Evolutionary conservation across 2,797 vertebrate species (phyloP).

Genomic region (Aythya fuligula): DNA sequence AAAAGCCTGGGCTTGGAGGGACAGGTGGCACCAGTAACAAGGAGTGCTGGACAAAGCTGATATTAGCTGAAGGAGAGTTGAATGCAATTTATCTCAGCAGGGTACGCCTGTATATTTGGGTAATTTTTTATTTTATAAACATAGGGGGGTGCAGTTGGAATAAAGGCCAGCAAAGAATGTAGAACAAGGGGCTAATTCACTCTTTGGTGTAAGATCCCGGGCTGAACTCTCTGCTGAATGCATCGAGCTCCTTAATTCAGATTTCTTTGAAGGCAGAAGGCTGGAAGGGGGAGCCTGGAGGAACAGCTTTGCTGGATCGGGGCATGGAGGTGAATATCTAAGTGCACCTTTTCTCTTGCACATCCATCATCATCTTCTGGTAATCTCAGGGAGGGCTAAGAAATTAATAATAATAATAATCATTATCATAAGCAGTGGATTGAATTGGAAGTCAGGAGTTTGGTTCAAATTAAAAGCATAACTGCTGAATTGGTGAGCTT

Average conservation of each 20-base stretch:
- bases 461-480: background rate
- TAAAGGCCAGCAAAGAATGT: background rate
- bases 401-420: background rate
- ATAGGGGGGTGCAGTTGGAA: background rate
- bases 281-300: background rate
- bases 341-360: background rate
- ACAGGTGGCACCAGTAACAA: slow-evolving; percentile 41
- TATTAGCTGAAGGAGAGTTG: slow-evolving; percentile 12
- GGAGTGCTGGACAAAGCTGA: slow-evolving; percentile 32
- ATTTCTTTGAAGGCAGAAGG: background rate
- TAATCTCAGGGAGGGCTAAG: background rate
- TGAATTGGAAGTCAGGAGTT: background rate
- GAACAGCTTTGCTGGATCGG: background rate
- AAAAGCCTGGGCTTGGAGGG: background rate
- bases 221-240: background rate
- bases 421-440: background rate
- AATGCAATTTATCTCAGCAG: slow-evolving; percentile 50
- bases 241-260: background rate
- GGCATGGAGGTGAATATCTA: background rate
- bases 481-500: background rate
- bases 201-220: background rate
- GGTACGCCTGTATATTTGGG: background rate
- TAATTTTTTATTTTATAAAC: background rate
- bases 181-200: background rate
- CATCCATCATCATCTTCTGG: rapidly evolving